These are phyloP conservation scores for Hippocampus zosterae DNA, from an alignment of 2,113 vertebrate genomes.

Conservation along the genomic window DNA sequence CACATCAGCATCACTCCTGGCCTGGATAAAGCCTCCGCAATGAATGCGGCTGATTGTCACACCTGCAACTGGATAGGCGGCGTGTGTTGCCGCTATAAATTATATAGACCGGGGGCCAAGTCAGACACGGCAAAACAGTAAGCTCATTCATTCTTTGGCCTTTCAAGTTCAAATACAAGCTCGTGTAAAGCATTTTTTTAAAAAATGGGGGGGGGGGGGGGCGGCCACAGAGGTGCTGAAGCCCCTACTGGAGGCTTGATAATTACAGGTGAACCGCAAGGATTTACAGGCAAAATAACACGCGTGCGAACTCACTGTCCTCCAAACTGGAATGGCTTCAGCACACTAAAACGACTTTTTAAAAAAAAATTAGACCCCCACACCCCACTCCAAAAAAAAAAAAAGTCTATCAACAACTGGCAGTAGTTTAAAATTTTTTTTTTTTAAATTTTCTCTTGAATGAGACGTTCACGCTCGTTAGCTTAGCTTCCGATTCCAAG, in stretches of 20 bases:
- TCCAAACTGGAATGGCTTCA: slow-evolving; percentile 30
- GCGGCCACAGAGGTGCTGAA: slow-evolving; percentile 57
- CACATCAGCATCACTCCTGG: slow-evolving; percentile 44
- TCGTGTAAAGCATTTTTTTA: slow-evolving; percentile 62
- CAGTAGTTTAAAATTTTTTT: too few relatives aligned
- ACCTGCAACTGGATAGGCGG: slow-evolving; percentile 68
- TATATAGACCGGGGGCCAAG: slow-evolving; percentile 58
- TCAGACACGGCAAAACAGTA: slow-evolving; percentile 59
- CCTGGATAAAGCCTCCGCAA: slow-evolving; percentile 35
- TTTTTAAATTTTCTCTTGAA: too few relatives aligned
- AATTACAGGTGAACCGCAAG: slow-evolving; percentile 72
- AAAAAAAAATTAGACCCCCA: neutral
- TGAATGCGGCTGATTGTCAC: slow-evolving; percentile 67
- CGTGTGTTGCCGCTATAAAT: slow-evolving; percentile 57
- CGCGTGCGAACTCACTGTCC: slow-evolving; percentile 8
- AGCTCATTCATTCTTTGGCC: slow-evolving; percentile 66
- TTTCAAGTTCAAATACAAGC: slow-evolving; percentile 71
- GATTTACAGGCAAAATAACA: slow-evolving; percentile 52
- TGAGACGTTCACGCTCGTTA: neutral
- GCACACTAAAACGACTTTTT: neutral
- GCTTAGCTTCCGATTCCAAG: neutral
- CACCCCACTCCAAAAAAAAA: neutral
- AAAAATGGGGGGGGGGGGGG: slow-evolving; percentile 46
- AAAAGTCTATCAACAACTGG: too few relatives aligned
- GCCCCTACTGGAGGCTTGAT: slow-evolving; percentile 62